Evolutionary conservation across 1,140 invertebrate species (phyloP), one percentile per base, ranked within the genome.

Genomic region (Aphaenogaster rudis): DNA sequence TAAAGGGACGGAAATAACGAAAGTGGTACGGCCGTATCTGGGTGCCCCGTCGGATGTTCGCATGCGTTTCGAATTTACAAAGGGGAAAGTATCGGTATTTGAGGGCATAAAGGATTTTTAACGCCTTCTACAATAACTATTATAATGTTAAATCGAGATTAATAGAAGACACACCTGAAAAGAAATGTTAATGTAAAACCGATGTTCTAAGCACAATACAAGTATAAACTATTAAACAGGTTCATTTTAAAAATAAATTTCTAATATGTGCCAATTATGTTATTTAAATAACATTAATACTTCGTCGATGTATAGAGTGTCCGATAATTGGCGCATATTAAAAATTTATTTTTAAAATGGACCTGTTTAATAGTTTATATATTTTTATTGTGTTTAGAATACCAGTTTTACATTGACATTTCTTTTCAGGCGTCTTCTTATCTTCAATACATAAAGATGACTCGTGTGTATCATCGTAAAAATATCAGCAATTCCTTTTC

Each of bases 1-100:
- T 84, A 74, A 84, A 76, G 54, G 71, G 69, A 61, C 78, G 78
- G 52, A 84, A 84, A 76, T 76, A 84, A 84, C 54, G 52, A 61
- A 50, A 71, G 36, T 50, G 36, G 50, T 67, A 67, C 50, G 21
- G 50, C 9, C 21, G 39, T 45, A 81, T 54, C 50, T 69, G 50
- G n/a, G 3, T 17, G 9, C 7, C 15, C 17, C n/a, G 21, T 54
- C 48, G 45, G n/a, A 28, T 28, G 33, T 39, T 71, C n/a, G 78
- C 50, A 71, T 45, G 79, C 66, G 36, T 28, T 71, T 7, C 3
- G n/a, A 17, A 45, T 81, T 81, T 71, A 33, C 64, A 45, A 71
- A 81, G 48, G 15, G 21, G 17, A 54, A 61, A 67, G 28, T 67
- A 45, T 15, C 28, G 28, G 9, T 48, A 48, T 42, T 48, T 17